A percentile compares a stretch with the other conserved stretches of the same genome.
phyloP scores from a whole-genome alignment of 2,113 vertebrate genomes.

The Lepisosteus oculatus region DNA sequence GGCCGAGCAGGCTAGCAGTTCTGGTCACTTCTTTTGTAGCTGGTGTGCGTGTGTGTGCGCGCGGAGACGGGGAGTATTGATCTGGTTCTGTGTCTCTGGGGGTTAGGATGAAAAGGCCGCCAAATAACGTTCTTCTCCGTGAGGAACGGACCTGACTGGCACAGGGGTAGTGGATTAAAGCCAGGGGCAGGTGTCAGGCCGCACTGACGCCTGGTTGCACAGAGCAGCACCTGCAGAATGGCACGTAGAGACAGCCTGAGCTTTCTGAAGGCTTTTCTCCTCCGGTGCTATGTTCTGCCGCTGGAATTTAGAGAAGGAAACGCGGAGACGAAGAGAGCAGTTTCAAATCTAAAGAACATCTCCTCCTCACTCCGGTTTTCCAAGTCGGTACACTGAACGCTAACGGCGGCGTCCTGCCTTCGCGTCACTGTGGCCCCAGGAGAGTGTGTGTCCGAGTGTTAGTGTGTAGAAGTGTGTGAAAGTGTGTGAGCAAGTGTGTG shows the following conservation, averaged over 20 bases:
- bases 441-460: neutral
- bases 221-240: slow-evolving; percentile 22
- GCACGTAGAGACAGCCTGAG: too few species aligned
- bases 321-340: too few species aligned
- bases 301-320: too few species aligned
- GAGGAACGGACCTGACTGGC: slow-evolving; percentile 44
- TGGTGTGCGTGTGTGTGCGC: slow-evolving; percentile 25
- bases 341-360: too few species aligned
- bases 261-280: too few species aligned
- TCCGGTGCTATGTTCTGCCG: too few species aligned
- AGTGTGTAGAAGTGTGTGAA: neutral
- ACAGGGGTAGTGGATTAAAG: slow-evolving; percentile 55
- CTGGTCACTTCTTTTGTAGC: slow-evolving; percentile 27
- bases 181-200: slow-evolving; percentile 45
- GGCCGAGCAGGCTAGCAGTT: slow-evolving; percentile 20
- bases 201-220: slow-evolving; percentile 42
- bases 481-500: neutral
- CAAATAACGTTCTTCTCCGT: slow-evolving; percentile 45
- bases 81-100: slow-evolving; percentile 25
- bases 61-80: slow-evolving; percentile 50
- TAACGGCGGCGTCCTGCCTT: too few species aligned
- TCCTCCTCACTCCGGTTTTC: too few species aligned
- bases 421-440: too few species aligned
- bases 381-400: too few species aligned
- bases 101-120: too few species aligned